Conservation (phyloP, 2,113 vertebrate genomes). For the Cnemophilus loriae region DNA sequence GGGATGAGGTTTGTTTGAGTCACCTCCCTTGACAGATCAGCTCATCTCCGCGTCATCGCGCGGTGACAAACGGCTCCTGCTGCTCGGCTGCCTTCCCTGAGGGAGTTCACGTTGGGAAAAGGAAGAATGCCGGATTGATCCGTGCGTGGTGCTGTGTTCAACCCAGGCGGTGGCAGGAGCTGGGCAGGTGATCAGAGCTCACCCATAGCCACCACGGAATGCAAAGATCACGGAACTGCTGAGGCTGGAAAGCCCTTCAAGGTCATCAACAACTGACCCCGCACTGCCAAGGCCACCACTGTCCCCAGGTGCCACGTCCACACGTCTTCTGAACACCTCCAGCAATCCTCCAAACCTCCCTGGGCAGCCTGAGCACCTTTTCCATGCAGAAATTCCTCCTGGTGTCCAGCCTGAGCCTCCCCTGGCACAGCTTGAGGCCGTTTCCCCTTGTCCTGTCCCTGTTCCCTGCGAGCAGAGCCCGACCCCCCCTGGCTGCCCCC, state of each 20-base stretch:
- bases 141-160: rapidly evolving
- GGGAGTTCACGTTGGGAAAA: not conserved
- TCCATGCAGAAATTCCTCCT: not conserved
- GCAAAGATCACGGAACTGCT: rapidly evolving
- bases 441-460: not conserved
- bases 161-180: rapidly evolving
- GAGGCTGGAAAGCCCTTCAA: not conserved
- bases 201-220: rapidly evolving
- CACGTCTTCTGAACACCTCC: not conserved
- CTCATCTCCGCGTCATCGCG: not conserved
- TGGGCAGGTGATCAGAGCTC: rapidly evolving
- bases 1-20: not conserved
- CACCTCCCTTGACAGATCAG: not conserved
- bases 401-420: not conserved
- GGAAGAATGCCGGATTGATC: rapidly evolving
- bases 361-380: not conserved
- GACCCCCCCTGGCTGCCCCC: not conserved
- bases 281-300: too few species aligned
- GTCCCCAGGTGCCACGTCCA: not conserved
- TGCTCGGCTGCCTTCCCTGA: not conserved
- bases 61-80: not conserved
- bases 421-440: not conserved
- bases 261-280: not conserved
- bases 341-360: too few species aligned
- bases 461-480: not conserved